Base-by-base conservation (phyloP, 2,888 invertebrate species). In the Philereme transversata region DNA sequence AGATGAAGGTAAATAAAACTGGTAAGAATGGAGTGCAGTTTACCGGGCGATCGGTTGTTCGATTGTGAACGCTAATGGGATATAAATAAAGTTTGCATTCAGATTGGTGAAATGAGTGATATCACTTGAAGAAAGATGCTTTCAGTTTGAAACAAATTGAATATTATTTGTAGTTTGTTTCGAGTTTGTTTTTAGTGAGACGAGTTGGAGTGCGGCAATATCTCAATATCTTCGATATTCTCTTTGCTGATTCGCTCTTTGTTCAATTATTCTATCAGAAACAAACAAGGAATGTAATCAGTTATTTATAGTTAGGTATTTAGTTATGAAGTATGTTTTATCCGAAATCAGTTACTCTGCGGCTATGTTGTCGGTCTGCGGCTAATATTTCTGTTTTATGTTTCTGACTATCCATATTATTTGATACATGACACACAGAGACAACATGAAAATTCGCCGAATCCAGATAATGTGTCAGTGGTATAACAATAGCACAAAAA, bases 41-140 rank as follows among this genome's bases (percentile, higher is more conserved):
- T 59, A 54, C 62, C 62, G 36, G 34, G 48, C 59, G 47, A 65
- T 53, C 46, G 58, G 68, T 65, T 62, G 56, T 70, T 62, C 65
- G 57, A 67, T 64, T 67, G 53, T 61, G 62, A 59, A 61, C 67
- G 61, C 51, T 70, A 68, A 70, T 62, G 35, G 59, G 56, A 34
- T 57, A 62, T 65, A 65, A 67, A 70, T 67, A 68, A 70, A 68
- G 68, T 65, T 62, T 60, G 60, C 57, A 68, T 67, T 65, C 52
- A 61, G 54, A 55, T 61, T 52, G 46, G 54, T 46, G 51, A 43
- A 38, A 56, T 51, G 43, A 43, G 45, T 50, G 36, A 50, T 50
- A 49, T 62, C 57, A 43, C 50, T 54, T 38, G 52, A 48, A 33
- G 43, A 50, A 61, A 61, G 56, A 55, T 59, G 62, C 46, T 62